Conservation (phyloP, 2,113 vertebrate species). For the Galbula dea region DNA sequence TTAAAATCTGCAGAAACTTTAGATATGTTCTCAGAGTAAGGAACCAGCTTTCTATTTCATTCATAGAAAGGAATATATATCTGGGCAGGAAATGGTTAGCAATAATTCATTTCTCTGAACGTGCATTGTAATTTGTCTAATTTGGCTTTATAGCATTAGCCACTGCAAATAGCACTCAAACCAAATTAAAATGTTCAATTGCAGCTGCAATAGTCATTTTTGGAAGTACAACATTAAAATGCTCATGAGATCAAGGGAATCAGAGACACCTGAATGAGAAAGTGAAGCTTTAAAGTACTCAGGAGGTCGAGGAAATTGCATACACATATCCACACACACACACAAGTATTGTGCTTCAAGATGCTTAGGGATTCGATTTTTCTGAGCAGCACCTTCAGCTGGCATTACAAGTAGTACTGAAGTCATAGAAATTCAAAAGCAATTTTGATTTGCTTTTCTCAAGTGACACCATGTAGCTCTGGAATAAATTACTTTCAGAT, state of each 20-base stretch:
- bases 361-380: not conserved
- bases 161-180: not conserved
- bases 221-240: not conserved
- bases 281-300: not conserved
- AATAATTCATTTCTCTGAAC: not conserved
- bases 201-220: not conserved
- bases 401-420: not conserved
- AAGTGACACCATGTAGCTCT: not conserved
- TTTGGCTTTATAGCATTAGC: not conserved
- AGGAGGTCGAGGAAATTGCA: not conserved
- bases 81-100: not conserved
- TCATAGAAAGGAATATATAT: not conserved
- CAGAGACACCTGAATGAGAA: not conserved
- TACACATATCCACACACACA: not conserved
- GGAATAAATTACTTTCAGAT: constrained; percentile 4
- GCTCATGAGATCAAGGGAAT: not conserved
- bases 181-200: not conserved
- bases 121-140: not conserved
- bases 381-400: not conserved
- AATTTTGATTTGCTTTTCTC: not conserved
- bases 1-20: not conserved
- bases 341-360: not conserved
- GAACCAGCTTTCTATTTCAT: not conserved
- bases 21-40: not conserved
- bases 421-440: constrained; percentile 1